Evolutionary conservation across 37 sponge, comb jelly and placozoan genomes (phyloP).

Genomic region (Haliclona indistincta): DNA sequence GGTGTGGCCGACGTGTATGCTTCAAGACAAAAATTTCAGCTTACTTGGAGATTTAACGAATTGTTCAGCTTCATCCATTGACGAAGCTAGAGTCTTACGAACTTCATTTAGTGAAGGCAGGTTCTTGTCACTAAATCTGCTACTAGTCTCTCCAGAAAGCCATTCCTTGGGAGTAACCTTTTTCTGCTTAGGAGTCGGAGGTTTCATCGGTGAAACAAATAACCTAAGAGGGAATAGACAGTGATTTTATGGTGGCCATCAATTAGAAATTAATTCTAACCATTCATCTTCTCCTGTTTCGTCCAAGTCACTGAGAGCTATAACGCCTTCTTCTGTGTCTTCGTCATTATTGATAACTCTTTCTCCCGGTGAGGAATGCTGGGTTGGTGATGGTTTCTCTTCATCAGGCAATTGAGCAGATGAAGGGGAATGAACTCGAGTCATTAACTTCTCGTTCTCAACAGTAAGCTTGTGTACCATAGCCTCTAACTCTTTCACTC

Average conservation of each 20-base stretch:
- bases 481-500: slow-evolving; percentile 59
- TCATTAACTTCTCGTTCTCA: slow-evolving; percentile 61
- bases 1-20: too few relatives aligned
- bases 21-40: too few relatives aligned
- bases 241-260: background rate
- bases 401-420: background rate
- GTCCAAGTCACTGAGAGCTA: background rate
- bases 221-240: slow-evolving; percentile 22
- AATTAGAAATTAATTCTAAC: slow-evolving; percentile 2
- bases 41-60: background rate
- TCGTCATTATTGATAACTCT: slow-evolving; percentile 1
- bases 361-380: background rate
- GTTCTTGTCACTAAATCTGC: background rate
- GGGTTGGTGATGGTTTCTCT: background rate
- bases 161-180: slow-evolving; percentile 49
- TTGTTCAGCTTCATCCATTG: slow-evolving; percentile 29
- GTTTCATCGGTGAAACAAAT: slow-evolving; percentile 48
- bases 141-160: slow-evolving; percentile 32
- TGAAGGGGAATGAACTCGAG: slow-evolving; percentile 1
- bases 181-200: slow-evolving; percentile 59
- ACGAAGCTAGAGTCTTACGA: slow-evolving; percentile 26
- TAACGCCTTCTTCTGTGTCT: slow-evolving; percentile 9
- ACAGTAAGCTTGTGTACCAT: slow-evolving; percentile 45
- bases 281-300: slow-evolving; percentile 42
- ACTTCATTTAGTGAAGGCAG: slow-evolving; percentile 54